Evolutionary conservation across 2,888 invertebrate species (phyloP).

Genomic region (Blastobasis adustella): DNA sequence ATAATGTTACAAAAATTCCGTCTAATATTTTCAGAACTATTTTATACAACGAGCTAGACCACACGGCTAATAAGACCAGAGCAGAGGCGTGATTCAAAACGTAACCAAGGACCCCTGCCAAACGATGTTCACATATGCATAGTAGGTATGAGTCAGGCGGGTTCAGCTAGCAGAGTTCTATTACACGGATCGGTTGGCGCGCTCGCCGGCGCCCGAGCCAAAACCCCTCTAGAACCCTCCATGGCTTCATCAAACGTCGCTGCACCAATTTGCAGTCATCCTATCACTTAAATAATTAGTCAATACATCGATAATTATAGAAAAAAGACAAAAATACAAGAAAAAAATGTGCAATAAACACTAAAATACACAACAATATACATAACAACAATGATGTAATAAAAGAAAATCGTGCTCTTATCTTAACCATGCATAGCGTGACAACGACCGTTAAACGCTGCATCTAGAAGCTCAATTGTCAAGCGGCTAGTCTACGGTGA

Average conservation of each 20-base stretch:
- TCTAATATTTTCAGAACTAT: no score
- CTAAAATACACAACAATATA: slow-evolving; percentile 51
- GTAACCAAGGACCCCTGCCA: neutral
- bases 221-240: slow-evolving; percentile 46
- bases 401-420: slow-evolving; percentile 62
- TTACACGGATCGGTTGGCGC: slow-evolving; percentile 63
- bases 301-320: neutral
- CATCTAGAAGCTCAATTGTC: slow-evolving; percentile 51
- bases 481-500: slow-evolving; percentile 68
- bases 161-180: slow-evolving; percentile 52
- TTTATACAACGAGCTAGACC: no score
- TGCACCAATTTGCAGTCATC: no score
- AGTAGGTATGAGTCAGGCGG: slow-evolving; percentile 26
- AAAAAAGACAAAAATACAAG: slow-evolving; percentile 26
- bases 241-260: neutral
- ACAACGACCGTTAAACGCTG: slow-evolving; percentile 59
- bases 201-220: slow-evolving; percentile 48
- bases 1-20: no score
- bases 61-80: no score
- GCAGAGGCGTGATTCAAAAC: no score
- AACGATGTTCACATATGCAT: slow-evolving; percentile 30
- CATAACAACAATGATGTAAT: slow-evolving; percentile 46
- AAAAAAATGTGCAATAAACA: slow-evolving; percentile 57
- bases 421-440: slow-evolving; percentile 71
- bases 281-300: neutral